Percentiles rank a stretch among this genome's conserved stretches.
phyloP scores from a whole-genome alignment of 2,888 invertebrate genomes.

The Drosophila borborema region DNA sequence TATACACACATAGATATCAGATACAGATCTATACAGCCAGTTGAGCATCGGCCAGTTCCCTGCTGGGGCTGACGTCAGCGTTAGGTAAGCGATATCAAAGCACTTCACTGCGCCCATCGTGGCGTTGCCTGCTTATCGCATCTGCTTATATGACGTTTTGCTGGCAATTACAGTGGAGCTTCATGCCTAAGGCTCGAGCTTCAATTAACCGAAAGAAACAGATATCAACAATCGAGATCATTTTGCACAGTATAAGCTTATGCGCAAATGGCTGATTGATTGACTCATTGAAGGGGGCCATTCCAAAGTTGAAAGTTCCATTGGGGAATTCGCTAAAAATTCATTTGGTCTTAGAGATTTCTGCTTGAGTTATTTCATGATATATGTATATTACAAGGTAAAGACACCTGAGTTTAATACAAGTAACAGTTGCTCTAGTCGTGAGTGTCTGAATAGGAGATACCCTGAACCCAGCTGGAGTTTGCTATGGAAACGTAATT shows the following conservation, averaged over 20 bases:
- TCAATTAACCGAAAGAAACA: not conserved
- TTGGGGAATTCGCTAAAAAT: not conserved
- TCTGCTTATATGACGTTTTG: conserved; percentile 29
- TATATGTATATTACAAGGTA: no score
- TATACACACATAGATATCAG: not conserved
- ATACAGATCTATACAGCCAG: not conserved
- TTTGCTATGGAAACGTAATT: no score
- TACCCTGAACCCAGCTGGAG: no score
- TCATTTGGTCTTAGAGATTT: not conserved
- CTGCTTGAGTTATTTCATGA: no score
- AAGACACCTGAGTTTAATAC: no score
- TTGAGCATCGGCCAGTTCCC: not conserved
- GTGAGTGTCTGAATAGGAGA: no score
- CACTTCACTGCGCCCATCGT: not conserved
- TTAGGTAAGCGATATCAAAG: conserved; percentile 49
- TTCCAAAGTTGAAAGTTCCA: not conserved
- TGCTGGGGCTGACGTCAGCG: conserved; percentile 42
- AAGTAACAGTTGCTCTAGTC: no score
- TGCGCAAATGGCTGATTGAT: not conserved
- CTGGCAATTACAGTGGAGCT: conserved; percentile 29
- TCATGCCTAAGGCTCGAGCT: not conserved
- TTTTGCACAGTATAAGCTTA: no score
- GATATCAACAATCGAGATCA: not conserved
- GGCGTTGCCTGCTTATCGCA: conserved; percentile 29
- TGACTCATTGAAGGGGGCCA: not conserved